A percentile compares a stretch with the other conserved stretches of the same genome.
Conservation (phyloP, 1,140 invertebrate genomes). For the Trachelipus rathkii region DNA sequence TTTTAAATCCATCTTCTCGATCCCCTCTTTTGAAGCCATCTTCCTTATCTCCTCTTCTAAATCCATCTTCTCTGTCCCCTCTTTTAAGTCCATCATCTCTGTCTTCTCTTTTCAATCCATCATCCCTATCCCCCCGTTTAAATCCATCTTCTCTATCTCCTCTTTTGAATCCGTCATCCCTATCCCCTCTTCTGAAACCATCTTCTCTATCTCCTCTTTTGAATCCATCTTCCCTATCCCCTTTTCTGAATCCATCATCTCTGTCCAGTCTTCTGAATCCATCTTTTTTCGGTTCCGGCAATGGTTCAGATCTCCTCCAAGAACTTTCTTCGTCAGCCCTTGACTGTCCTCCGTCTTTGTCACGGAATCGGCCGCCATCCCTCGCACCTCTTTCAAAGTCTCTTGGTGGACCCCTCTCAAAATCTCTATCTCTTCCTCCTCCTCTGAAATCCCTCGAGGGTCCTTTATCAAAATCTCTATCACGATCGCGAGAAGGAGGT, state of each 20-base stretch:
- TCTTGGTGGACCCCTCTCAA: neutral
- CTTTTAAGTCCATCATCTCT: neutral
- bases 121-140: neutral
- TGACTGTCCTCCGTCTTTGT: neutral
- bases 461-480: neutral
- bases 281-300: neutral
- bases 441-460: neutral
- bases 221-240: neutral
- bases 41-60: too few species aligned
- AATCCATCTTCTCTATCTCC: neutral
- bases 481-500: neutral
- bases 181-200: neutral
- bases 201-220: neutral
- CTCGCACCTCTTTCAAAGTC: neutral
- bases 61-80: neutral
- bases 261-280: neutral
- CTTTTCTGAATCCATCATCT: neutral
- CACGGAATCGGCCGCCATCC: neutral
- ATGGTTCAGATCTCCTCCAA: neutral
- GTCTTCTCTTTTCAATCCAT: neutral
- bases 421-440: neutral
- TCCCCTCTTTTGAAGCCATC: too few species aligned
- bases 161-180: neutral
- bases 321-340: neutral
- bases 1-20: too few species aligned